Evolutionary conservation across 2,113 vertebrate species (phyloP).

Genomic region (Vulpes lagopus): DNA sequence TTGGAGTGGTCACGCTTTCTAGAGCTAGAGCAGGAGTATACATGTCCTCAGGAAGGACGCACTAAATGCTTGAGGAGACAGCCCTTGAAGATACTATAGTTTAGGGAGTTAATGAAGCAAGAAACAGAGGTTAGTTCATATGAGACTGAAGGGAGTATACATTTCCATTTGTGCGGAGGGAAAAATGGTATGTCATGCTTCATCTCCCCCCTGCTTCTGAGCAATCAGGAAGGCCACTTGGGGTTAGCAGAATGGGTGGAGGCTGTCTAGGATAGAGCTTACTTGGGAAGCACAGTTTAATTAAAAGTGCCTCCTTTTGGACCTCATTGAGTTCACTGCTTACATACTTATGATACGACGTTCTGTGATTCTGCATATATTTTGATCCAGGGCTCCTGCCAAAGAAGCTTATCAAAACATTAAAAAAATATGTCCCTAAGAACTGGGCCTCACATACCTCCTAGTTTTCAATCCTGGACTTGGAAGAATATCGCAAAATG

Average conservation of each 20-base stretch:
- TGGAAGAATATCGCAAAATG: constrained; percentile 46
- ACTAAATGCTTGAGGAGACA: constrained; percentile 66
- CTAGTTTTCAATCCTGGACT: constrained; percentile 21
- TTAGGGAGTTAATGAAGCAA: constrained; percentile 82
- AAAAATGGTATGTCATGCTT: constrained; percentile 17
- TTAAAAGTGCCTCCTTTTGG: constrained; percentile 16
- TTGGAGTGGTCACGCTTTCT: constrained; percentile 76
- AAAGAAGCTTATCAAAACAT: constrained; percentile 67
- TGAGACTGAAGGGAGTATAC: constrained; percentile 34
- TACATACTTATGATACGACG: constrained; percentile 5
- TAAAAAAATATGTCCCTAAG: constrained; percentile 46
- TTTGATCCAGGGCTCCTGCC: constrained; percentile 40
- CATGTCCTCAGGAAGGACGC: constrained; percentile 79
- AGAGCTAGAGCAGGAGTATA: constrained; percentile 66
- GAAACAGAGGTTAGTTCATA: background rate
- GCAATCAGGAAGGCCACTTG: background rate
- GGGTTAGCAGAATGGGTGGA: background rate
- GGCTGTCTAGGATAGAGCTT: background rate
- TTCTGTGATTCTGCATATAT: constrained; percentile 60
- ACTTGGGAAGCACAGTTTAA: constrained; percentile 57
- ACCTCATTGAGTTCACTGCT: constrained; percentile 45
- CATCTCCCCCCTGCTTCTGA: background rate
- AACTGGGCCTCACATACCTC: background rate
- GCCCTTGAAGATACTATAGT: constrained; percentile 68
- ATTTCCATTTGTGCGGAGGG: constrained; percentile 32